Evolutionary conservation across 2,113 vertebrate genomes (phyloP).

Genomic region (Lampris megalopsis): DNA sequence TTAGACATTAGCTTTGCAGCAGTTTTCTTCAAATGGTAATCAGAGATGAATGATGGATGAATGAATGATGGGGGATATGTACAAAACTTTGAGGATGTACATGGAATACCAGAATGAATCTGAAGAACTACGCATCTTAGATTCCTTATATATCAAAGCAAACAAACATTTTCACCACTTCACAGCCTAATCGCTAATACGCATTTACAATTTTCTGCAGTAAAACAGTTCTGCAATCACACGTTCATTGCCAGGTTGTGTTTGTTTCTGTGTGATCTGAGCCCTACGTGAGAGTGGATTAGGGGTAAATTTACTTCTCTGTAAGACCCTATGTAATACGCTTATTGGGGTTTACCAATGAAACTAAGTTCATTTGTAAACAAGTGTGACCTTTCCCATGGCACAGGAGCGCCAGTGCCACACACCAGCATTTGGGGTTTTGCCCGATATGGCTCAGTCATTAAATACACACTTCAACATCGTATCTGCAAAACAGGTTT

Average conservation of each 20-base stretch:
- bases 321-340: conserved; percentile 35
- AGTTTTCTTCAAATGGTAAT: no score
- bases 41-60: no score
- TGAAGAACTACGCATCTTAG: no score
- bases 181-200: conserved; percentile 15
- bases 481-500: not conserved
- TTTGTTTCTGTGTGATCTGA: conserved; percentile 50
- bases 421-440: not conserved
- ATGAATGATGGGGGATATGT: no score
- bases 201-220: conserved; percentile 28
- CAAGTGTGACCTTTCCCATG: conserved; percentile 58
- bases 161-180: conserved; percentile 32
- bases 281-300: conserved; percentile 54
- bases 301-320: conserved; percentile 35
- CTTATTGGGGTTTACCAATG: conserved; percentile 40
- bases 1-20: not conserved
- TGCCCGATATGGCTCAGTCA: not conserved
- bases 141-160: no score
- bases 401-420: conserved; percentile 24
- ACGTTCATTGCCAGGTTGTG: conserved; percentile 24
- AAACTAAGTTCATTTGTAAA: conserved; percentile 54
- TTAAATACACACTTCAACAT: not conserved
- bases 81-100: no score
- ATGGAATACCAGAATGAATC: no score
- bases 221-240: conserved; percentile 11